Base-by-base conservation (phyloP, 2,113 vertebrate species). In the Capra hircus region DNA sequence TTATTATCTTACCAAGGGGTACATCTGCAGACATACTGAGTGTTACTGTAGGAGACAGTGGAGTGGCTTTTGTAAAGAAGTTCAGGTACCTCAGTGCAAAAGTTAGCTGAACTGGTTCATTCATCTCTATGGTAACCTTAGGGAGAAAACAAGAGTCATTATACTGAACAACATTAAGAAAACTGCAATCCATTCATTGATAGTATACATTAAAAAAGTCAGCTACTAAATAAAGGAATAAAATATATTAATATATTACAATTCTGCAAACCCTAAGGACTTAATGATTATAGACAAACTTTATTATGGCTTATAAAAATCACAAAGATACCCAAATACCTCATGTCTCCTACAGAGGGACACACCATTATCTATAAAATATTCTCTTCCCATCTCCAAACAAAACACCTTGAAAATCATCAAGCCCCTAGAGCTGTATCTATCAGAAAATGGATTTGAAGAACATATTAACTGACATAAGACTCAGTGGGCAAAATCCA, bases 21-120 rank as follows among this genome's bases (percentile, higher is more conserved):
- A 99, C 99, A 59, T 99, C 99, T 33, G 99, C 99, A 4, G 99
- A 99, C 99, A 99, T 99, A 97, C 99, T 99, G 96, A 99, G 99
- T 0, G 99, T 99, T 43, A 99, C 99, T 0, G 99, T 99, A 89
- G 99, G 99, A 17, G 99, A 99, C 12, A 99, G 98, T 0, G 99
- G 99, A 0, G 99, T 99, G 81, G 99, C 99, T 98, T 99, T 99
- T 97, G 99, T 99, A 97, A 99, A 99, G 98, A 99, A 99, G 99
- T 99, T 99, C 98, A 99, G 98, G 97, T 99, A 99, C 98, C 99
- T 99, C 97, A 99, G 99, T 33, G 99, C 99, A 94, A 99, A 99
- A 96, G 99, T 99, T 77, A 99, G 97, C 95, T 99, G 99, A 83
- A 99, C 99, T 0, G 99, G 99, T 88, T 99, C 99, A 0, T 99